Evolutionary conservation across 1,140 invertebrate species (phyloP).

Genomic region (Uloborus diversus): DNA sequence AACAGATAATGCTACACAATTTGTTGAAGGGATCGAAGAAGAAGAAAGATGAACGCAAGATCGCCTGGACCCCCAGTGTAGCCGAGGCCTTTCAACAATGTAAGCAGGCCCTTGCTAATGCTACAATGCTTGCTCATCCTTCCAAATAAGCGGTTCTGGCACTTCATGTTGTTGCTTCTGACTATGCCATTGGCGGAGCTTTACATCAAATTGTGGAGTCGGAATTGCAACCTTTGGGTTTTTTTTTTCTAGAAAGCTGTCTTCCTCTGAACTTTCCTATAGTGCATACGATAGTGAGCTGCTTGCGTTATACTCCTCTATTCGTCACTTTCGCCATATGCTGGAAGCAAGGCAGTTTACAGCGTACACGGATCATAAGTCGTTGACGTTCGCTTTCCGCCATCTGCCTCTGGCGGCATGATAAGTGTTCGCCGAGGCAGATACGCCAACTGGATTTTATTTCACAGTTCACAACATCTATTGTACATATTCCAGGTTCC

Average conservation of each 20-base stretch:
- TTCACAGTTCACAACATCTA: too few species aligned
- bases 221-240: constrained; percentile 54
- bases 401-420: constrained; percentile 26
- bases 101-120: constrained; percentile 62
- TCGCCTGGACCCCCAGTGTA: constrained; percentile 40
- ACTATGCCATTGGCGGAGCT: constrained; percentile 37
- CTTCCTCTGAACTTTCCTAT: background rate
- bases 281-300: constrained; percentile 24
- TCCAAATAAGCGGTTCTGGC: constrained; percentile 7
- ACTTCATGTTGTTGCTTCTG: constrained; percentile 46
- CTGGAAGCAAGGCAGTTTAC: constrained; percentile 61
- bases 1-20: background rate
- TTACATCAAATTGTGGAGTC: constrained; percentile 26
- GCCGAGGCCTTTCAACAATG: constrained; percentile 63
- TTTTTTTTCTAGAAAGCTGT: constrained; percentile 53
- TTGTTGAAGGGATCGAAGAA: constrained; percentile 12
- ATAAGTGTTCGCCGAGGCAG: constrained; percentile 58
- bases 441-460: constrained; percentile 63
- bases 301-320: background rate
- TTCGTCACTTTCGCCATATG: constrained; percentile 59
- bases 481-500: too few species aligned
- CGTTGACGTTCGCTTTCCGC: constrained; percentile 59
- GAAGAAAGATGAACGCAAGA: constrained; percentile 6
- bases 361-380: constrained; percentile 61
- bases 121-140: constrained; percentile 42